These are phyloP conservation scores for Eristalis arbustorum DNA, from an alignment of 2,888 invertebrate species.

Conservation along the genomic window DNA sequence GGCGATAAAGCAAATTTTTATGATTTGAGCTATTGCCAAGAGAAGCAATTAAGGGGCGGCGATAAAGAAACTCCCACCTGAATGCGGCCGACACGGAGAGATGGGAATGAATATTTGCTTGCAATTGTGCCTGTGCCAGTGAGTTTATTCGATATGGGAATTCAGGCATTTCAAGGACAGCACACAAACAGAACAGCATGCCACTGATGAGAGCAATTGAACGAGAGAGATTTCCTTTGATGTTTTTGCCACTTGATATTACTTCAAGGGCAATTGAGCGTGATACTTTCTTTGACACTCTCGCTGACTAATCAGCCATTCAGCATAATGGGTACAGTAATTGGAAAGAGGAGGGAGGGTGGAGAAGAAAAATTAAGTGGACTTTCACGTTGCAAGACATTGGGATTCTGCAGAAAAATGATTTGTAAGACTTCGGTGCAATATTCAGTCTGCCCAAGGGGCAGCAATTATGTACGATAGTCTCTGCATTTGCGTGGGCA, in stretches of 20 bases:
- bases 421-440: too few relatives aligned
- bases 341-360: too few relatives aligned
- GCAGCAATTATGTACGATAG: too few relatives aligned
- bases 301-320: too few relatives aligned
- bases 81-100: neutral
- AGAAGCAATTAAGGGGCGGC: neutral
- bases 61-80: neutral
- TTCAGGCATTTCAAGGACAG: neutral
- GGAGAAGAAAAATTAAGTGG: too few relatives aligned
- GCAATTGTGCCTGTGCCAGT: neutral
- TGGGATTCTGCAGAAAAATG: too few relatives aligned
- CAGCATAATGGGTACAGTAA: too few relatives aligned
- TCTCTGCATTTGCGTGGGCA: too few relatives aligned
- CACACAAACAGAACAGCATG: neutral
- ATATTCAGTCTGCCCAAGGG: too few relatives aligned
- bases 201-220: neutral
- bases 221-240: neutral
- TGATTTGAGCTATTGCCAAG: neutral
- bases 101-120: neutral
- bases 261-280: neutral
- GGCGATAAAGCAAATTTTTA: neutral
- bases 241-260: neutral
- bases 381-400: too few relatives aligned
- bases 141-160: neutral
- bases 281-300: neutral